Evolutionary conservation across 2,797 vertebrate genomes (phyloP).

Genomic region (Carcharodon carcharias): DNA sequence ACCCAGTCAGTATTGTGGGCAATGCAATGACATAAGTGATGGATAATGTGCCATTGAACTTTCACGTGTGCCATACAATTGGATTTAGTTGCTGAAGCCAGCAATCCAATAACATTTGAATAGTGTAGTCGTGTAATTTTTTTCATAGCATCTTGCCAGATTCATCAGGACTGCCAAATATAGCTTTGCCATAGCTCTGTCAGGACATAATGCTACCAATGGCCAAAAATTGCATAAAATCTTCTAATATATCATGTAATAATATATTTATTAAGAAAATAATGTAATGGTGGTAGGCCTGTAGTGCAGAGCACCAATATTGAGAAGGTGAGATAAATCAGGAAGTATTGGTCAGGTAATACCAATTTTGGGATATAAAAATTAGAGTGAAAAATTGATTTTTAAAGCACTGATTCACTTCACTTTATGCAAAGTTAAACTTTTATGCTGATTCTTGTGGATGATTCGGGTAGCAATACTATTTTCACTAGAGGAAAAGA

Average conservation of each 20-base stretch:
- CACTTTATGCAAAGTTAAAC: neutral
- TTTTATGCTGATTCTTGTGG: neutral
- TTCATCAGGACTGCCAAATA: neutral
- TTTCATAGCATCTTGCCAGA: neutral
- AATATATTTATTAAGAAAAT: neutral
- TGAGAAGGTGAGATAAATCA: neutral
- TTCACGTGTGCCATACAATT: neutral
- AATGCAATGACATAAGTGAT: neutral
- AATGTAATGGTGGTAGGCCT: neutral
- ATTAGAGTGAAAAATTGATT: neutral
- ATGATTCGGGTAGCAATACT: neutral
- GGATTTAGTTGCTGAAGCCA: neutral
- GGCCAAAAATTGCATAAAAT: neutral
- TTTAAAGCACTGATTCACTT: neutral
- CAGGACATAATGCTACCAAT: too few relatives aligned
- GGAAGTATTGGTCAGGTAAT: neutral
- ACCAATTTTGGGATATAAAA: neutral
- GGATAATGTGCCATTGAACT: neutral
- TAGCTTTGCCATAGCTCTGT: neutral
- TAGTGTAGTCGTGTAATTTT: neutral
- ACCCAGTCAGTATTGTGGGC: neutral
- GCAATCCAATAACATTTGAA: neutral
- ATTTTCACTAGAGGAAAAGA: neutral
- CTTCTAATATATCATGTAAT: neutral
- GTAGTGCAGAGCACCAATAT: neutral